Evolutionary conservation across 2,888 invertebrate species (phyloP), one percentile per base, ranked within the genome.

Genomic region (Lottia scabra): DNA sequence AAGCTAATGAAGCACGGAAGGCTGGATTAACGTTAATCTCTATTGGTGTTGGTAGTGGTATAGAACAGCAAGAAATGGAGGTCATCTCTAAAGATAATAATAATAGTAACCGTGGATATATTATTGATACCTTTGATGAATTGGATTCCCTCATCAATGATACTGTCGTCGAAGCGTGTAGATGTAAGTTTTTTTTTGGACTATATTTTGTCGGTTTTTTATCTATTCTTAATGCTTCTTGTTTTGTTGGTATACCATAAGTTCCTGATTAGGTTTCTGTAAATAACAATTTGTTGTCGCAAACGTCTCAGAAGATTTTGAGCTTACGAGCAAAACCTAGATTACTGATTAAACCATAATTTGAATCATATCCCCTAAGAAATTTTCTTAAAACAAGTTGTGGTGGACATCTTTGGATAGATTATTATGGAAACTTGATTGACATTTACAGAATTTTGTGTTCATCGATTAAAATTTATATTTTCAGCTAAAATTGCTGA

Each of bases 11-110:
- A 72, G 82, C 85, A 0, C 71, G 76, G 1, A 75, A 79, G 56
- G 81, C 81, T 1, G 87, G 85, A 23, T 80, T 87, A 19, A 73
- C 81, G 15, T 75, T 87, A 71, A 78, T 86, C 65, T 82, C 81
- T 5, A 80, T 87, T 5, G 85, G 84, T 8, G 80, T 83, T 16
- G 85, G 84, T 16, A 56, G 15, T 44, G 30, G 38, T 15, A 23
- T 83, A 12, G 76, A 80, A n/a, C 71, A 74, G 2, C 81, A 83
- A 12, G 85, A 85, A 45, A 73, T 85, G 62, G 71, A 75, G 19
- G 76, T 80, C 16, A 78, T 84, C 30, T 70, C 81, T 13, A 79
- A 78, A 6, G 67, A 76, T 0, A 77, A 78, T 16, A 73, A 75
- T 10, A 23, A 16, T 30, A 12, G 44, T 19, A 2, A 30, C 4